Base-by-base conservation (phyloP, 2,888 invertebrate genomes). In the Drosophila nr. fundita region DNA sequence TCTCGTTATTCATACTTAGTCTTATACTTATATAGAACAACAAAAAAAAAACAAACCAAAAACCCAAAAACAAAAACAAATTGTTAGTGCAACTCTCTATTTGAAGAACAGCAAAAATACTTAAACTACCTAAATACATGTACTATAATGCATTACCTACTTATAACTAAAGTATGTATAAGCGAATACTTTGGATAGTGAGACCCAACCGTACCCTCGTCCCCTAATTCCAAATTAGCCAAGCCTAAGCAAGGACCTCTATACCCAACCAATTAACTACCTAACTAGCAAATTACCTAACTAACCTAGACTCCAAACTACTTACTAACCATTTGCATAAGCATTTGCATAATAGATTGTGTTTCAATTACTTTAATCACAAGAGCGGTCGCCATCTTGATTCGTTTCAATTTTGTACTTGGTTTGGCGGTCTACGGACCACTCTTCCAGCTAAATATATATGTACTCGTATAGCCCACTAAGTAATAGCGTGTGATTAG, bases 401-500 rank as follows among this genome's bases (percentile, higher is more conserved):
- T 58, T 76, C 76, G 64, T 38, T 72, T 68, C 29, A 50, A 58
- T 49, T 70, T 55, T 34, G 55, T 71, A 60, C 60, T 49, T 49
- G 40, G 36, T 38, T 27, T 27, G 40, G 8, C 45, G 15, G 32
- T 36, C 55, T 45, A 8, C 38, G 50, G 58, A 53, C 49, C 36
- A 53, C 49, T 49, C 74, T 69, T 74, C 75, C 73, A 75, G 68
- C 75, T 60, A 73, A 36, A 40, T 34, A 52, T 21, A 52, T 32
- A 78, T 45, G 80, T 75, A 75, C 70, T 70, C 53, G 66, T 76
- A 57, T 64, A 62, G 64, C 66, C 60, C 73, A 72, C 49, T 73
- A 78, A 70, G 68, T 82, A 81, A 69, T 84, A 87, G 84, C 82
- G 87, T 87, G 87, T 88, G 87, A 88, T 88, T 90, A 88, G 90